Conservation (phyloP, 2,113 vertebrate genomes). For the Origma solitaria region DNA sequence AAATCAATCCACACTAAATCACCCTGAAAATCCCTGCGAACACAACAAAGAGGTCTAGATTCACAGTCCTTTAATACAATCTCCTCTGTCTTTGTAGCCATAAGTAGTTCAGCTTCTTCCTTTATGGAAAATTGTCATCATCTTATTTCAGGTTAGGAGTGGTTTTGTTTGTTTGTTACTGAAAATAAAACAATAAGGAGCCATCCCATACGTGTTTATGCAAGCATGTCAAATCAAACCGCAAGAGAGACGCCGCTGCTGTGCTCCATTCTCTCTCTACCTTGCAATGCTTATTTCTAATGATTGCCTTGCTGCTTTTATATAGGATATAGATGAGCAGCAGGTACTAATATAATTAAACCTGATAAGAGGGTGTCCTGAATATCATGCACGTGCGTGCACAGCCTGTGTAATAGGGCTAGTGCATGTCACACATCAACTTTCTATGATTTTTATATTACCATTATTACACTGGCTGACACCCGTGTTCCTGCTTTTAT, state of each 20-base stretch:
- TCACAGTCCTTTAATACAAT: conserved; percentile 54
- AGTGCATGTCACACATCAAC: background rate
- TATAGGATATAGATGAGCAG: conserved; percentile 45
- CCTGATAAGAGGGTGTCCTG: conserved; percentile 44
- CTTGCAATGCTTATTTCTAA: background rate
- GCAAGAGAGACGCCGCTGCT: background rate
- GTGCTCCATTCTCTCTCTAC: background rate
- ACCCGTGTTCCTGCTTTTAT: background rate
- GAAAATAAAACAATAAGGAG: background rate
- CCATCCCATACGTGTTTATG: background rate
- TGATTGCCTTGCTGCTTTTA: conserved; percentile 44
- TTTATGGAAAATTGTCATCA: conserved; percentile 26
- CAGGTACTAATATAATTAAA: conserved; percentile 44
- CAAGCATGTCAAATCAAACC: background rate
- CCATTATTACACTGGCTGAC: background rate
- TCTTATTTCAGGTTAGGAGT: background rate
- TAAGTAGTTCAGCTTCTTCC: conserved; percentile 27
- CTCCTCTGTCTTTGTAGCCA: conserved; percentile 15
- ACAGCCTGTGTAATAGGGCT: conserved; percentile 1
- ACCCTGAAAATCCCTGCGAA: conserved; percentile 73
- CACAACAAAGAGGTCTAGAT: conserved; percentile 59
- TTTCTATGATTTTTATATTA: conserved; percentile 49
- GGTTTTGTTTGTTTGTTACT: background rate
- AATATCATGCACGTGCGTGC: conserved; percentile 11
- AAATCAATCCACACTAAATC: conserved; percentile 80